Evolutionary conservation across 2,888 invertebrate species (phyloP).

Genomic region (Drosophila robusta): DNA sequence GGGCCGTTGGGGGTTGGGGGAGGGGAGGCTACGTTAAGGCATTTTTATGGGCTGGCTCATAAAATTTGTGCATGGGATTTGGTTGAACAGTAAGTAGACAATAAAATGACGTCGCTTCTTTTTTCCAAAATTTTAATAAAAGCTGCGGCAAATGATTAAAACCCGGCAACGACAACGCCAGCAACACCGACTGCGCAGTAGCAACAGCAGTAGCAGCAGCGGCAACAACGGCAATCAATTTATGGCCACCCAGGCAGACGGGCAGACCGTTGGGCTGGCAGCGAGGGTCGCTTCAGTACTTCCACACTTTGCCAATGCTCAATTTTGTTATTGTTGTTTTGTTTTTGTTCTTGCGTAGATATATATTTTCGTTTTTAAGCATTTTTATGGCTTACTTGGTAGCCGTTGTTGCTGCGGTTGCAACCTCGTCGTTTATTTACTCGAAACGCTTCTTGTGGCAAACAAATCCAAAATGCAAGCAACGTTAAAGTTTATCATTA

Average conservation of each 20-base stretch:
- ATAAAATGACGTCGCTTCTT: constrained; percentile 75
- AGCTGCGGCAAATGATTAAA: constrained; percentile 75
- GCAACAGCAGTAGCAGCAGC: constrained; percentile 39
- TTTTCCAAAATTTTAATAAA: constrained; percentile 71
- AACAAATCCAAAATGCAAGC: constrained; percentile 69
- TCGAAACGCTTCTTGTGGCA: constrained; percentile 67
- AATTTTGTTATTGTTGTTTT: constrained; percentile 22
- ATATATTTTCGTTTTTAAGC: constrained; percentile 65
- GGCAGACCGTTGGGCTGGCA: constrained; percentile 4
- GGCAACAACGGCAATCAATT: constrained; percentile 68
- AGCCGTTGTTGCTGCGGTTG: constrained; percentile 62
- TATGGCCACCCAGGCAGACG: constrained; percentile 65
- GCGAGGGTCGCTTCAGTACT: constrained; percentile 70
- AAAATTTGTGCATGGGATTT: constrained; percentile 81
- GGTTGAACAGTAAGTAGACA: constrained; percentile 76
- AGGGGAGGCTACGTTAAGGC: constrained; percentile 55
- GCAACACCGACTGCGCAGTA: constrained; percentile 43
- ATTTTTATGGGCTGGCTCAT: constrained; percentile 77
- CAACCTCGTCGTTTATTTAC: constrained; percentile 71
- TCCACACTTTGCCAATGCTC: constrained; percentile 39
- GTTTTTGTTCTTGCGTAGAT: constrained; percentile 31
- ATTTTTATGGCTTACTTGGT: constrained; percentile 70
- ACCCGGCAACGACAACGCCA: constrained; percentile 43
- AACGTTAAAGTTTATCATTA: constrained; percentile 77
- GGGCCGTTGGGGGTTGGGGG: neutral